Percentiles rank a stretch among this genome's conserved stretches.
phyloP scores from a whole-genome alignment of 2,797 vertebrate genomes.

The Novumbra hubbsi region DNA sequence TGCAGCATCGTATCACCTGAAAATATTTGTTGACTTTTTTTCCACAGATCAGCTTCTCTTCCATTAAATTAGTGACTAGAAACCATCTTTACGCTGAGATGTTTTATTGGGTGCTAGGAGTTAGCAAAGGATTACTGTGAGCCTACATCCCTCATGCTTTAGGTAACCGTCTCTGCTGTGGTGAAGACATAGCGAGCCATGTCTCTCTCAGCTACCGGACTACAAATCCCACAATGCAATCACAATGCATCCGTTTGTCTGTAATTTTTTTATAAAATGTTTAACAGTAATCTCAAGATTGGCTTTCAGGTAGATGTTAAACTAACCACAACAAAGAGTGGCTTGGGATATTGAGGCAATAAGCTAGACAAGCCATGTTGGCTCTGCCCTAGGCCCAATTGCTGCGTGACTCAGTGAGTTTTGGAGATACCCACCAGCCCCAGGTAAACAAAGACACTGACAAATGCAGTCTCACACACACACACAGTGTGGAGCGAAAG shows the following conservation, averaged over 20 bases:
- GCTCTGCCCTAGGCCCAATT: not conserved
- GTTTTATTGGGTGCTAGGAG: not conserved
- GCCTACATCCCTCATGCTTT: not conserved
- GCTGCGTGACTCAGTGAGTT: slow-evolving; percentile 4
- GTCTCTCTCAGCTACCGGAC: not conserved
- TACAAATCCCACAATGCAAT: not conserved
- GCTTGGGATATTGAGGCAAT: not conserved
- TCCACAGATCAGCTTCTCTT: not conserved
- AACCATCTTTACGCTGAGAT: not conserved
- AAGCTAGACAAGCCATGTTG: not conserved
- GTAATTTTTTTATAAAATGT: not conserved
- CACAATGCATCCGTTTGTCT: not conserved
- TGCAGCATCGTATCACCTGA: no score
- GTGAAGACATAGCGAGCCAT: not conserved
- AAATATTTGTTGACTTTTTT: no score
- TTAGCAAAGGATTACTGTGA: not conserved
- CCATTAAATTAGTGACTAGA: not conserved
- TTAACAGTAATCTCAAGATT: not conserved
- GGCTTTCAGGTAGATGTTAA: not conserved
- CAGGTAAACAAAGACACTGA: not conserved
- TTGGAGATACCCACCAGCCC: slow-evolving; percentile 1
- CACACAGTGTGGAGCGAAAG: not conserved
- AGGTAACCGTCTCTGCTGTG: not conserved
- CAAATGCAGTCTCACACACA: not conserved
- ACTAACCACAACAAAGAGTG: not conserved